Evolutionary conservation across 2,113 vertebrate species (phyloP).

Genomic region (Prinia subflava): DNA sequence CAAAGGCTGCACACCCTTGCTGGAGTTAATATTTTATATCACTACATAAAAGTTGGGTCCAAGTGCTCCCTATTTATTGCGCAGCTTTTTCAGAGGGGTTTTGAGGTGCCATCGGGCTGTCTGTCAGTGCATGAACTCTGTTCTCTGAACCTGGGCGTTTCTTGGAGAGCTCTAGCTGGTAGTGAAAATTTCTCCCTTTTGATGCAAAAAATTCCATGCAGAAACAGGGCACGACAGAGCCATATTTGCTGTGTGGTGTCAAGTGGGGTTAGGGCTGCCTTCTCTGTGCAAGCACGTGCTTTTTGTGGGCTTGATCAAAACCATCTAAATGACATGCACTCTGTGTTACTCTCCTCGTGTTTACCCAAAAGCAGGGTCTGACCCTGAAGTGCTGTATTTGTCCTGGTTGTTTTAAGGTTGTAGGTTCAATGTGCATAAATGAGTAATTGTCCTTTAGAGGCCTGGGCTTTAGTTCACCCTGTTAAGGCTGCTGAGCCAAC

Average conservation of each 20-base stretch:
- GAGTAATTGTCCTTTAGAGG: conserved; percentile 45
- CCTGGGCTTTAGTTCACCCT: conserved; percentile 1
- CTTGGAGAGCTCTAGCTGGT: neutral
- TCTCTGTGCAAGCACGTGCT: neutral
- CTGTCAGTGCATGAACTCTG: neutral
- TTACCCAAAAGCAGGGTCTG: conserved; percentile 5
- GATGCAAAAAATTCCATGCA: neutral
- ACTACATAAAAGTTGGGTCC: neutral
- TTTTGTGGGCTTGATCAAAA: neutral
- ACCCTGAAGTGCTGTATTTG: neutral
- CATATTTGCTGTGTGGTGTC: neutral
- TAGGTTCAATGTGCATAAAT: neutral
- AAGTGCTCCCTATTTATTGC: neutral
- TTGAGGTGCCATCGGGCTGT: neutral
- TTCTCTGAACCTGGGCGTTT: neutral
- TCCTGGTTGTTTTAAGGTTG: neutral
- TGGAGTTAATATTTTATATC: neutral
- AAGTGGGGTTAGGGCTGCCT: neutral
- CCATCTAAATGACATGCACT: neutral
- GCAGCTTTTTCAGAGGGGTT: neutral
- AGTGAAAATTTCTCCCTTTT: neutral
- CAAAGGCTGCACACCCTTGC: neutral
- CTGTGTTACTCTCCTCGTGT: neutral
- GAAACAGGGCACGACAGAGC: neutral
- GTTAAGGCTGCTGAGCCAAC: conserved; percentile 34